These are phyloP conservation scores for Cryptomyrus ogoouensis DNA, from an alignment of 2,113 vertebrate genomes.

Conservation along the genomic window DNA sequence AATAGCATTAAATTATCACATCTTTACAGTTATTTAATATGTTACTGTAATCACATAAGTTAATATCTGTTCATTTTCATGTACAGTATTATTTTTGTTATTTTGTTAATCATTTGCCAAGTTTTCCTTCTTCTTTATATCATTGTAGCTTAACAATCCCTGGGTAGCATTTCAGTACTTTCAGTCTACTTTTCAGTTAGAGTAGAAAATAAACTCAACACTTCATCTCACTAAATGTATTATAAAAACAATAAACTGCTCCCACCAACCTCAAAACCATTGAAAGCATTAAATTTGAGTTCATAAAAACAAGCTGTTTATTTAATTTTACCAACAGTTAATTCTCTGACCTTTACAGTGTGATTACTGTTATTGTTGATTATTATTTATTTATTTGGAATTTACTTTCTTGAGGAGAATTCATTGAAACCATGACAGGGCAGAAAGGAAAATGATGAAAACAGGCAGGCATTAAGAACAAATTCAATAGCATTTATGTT, in stretches of 20 bases:
- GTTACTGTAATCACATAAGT: background rate
- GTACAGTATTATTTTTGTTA: background rate
- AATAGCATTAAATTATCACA: background rate
- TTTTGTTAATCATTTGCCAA: background rate
- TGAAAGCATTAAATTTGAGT: background rate
- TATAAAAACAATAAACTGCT: background rate
- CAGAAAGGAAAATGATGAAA: background rate
- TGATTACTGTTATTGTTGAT: background rate
- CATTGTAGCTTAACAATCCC: background rate
- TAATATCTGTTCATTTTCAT: background rate
- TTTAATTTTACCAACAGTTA: background rate
- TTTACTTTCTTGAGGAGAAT: background rate
- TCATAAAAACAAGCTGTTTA: background rate
- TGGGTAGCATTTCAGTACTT: background rate
- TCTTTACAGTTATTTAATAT: background rate
- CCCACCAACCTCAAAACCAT: background rate
- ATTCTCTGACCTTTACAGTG: background rate
- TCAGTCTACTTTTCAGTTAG: background rate
- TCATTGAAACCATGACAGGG: background rate
- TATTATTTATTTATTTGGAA: background rate
- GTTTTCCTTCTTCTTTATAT: background rate
- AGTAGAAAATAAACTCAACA: background rate
- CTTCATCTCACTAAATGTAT: background rate
- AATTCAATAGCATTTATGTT: background rate
- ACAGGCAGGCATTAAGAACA: background rate